A percentile compares a stretch with the other conserved stretches of the same genome.
phyloP scores from a whole-genome alignment of 2,888 invertebrate species.

The Cheilosia urbana region DNA sequence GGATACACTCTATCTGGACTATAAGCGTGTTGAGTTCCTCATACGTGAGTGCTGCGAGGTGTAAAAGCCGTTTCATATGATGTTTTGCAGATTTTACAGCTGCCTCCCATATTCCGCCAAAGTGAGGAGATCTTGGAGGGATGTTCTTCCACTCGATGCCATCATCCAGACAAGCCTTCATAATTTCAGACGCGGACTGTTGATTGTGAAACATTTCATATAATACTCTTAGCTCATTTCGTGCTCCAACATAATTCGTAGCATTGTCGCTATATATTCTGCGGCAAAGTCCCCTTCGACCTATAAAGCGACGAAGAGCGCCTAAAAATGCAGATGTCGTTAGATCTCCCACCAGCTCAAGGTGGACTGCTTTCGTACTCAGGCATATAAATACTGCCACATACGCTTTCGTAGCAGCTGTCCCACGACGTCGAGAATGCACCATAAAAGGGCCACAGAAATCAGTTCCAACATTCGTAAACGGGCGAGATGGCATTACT shows the following conservation, averaged over 20 bases:
- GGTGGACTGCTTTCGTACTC: constrained; percentile 4
- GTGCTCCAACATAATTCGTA: constrained; percentile 20
- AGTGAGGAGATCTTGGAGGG: constrained; percentile 10
- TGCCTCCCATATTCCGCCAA: constrained; percentile 28
- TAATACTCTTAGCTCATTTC: constrained; percentile 17
- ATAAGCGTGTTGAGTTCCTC: constrained; percentile 30
- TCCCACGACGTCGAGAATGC: constrained; percentile 3
- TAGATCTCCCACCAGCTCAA: constrained; percentile 7
- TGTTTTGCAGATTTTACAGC: constrained; percentile 23
- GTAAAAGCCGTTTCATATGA: constrained; percentile 16
- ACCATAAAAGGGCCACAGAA: constrained; percentile 3
- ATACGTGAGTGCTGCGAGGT: constrained; percentile 14
- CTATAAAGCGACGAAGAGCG: neutral
- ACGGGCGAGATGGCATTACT: neutral
- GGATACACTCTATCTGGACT: constrained; percentile 15
- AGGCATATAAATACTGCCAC: constrained; percentile 4
- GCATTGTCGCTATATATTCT: constrained; percentile 17
- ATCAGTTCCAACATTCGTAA: neutral
- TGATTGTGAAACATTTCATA: constrained; percentile 21
- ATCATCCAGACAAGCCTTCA: neutral
- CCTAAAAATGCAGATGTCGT: constrained; percentile 22
- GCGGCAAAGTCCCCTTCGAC: constrained; percentile 1
- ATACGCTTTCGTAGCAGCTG: constrained; percentile 2
- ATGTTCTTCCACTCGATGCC: constrained; percentile 1
- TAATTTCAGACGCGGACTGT: neutral